Percentiles rank a stretch among this genome's conserved stretches.
phyloP scores from a whole-genome alignment of 2,113 vertebrate species.

The Orycteropus afer region DNA sequence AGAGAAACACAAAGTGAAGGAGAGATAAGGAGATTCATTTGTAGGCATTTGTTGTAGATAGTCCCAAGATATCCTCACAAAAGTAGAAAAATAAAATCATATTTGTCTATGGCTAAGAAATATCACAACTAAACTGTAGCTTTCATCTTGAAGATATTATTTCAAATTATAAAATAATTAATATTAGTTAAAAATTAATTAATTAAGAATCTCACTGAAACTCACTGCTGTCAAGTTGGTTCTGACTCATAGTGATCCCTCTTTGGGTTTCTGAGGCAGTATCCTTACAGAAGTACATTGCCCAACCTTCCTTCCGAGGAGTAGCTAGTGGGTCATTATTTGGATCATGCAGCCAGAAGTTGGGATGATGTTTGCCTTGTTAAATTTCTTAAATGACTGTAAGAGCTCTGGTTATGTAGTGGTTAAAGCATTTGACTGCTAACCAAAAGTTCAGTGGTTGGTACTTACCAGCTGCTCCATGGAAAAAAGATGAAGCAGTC shows the following conservation, averaged over 20 bases:
- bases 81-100: not conserved
- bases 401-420: too few relatives aligned
- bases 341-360: not conserved
- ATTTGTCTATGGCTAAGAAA: not conserved
- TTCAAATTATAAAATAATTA: slow-evolving; percentile 40
- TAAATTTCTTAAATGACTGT: not conserved
- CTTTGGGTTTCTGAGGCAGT: too few relatives aligned
- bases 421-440: too few relatives aligned
- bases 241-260: too few relatives aligned
- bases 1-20: not conserved
- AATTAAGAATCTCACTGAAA: not conserved
- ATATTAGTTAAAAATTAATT: not conserved
- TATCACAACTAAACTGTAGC: not conserved
- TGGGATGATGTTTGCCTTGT: not conserved
- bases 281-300: too few relatives aligned
- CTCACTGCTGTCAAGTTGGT: too few relatives aligned
- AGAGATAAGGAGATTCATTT: not conserved
- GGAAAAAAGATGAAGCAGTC: too few relatives aligned
- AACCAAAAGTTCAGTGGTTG: too few relatives aligned
- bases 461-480: too few relatives aligned
- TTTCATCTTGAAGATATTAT: slow-evolving; percentile 9
- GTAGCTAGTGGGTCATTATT: not conserved
- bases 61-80: not conserved
- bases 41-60: not conserved
- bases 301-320: too few relatives aligned